Evolutionary conservation across 1,140 invertebrate genomes (phyloP).

Genomic region (Lepeophtheirus salmonis): DNA sequence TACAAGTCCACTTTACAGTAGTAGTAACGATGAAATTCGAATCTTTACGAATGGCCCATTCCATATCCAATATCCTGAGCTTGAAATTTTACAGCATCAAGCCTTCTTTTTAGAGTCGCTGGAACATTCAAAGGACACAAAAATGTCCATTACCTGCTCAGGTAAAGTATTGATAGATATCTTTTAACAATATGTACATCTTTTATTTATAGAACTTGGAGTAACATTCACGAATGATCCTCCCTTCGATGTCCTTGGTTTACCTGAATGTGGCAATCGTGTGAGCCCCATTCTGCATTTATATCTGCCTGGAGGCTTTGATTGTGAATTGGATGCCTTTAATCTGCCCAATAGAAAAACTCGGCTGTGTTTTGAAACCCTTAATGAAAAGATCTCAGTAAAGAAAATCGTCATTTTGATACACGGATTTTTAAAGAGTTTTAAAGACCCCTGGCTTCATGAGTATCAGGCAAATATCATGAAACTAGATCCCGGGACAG

Average conservation of each 20-base stretch:
- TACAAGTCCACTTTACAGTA: neutral
- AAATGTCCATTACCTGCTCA: neutral
- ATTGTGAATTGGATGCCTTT: neutral
- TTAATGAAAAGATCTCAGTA: neutral
- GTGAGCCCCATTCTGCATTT: neutral
- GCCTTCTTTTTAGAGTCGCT: neutral
- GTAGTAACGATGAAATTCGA: neutral
- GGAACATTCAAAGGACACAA: neutral
- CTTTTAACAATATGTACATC: neutral
- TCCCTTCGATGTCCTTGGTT: conserved; percentile 9
- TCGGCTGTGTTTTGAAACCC: neutral
- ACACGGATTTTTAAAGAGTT: conserved; percentile 11
- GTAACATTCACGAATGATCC: conserved; percentile 5
- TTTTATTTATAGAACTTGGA: neutral
- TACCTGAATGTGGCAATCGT: conserved; percentile 1
- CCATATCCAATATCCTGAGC: neutral
- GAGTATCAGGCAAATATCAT: neutral
- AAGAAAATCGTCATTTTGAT: conserved; percentile 9
- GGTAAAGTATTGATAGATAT: neutral
- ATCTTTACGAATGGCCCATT: neutral
- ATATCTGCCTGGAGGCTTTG: neutral
- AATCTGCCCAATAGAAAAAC: conserved; percentile 9
- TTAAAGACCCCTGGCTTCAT: conserved; percentile 1
- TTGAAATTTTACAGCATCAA: neutral
- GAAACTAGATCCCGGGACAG: neutral